These are phyloP conservation scores for Scelioninae gen. 1 DNA, from an alignment of 2,888 invertebrate species.

Conservation along the genomic window DNA sequence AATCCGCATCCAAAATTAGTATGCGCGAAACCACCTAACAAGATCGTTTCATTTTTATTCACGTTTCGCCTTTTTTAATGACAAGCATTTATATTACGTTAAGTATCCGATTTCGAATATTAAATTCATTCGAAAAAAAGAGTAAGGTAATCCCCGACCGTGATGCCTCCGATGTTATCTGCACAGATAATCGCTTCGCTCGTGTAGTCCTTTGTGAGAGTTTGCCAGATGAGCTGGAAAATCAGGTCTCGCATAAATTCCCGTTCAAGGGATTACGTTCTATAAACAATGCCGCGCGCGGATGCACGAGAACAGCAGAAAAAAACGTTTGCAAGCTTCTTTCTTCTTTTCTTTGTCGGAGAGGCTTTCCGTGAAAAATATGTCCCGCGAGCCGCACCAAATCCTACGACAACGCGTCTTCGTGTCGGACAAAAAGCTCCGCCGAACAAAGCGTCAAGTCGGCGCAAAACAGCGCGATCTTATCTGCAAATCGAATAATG, in stretches of 20 bases:
- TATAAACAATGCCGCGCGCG: slow-evolving; percentile 75
- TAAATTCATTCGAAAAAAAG: slow-evolving; percentile 52
- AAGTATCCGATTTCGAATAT: slow-evolving; percentile 68
- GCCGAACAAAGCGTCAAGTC: slow-evolving; percentile 23
- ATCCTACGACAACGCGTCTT: slow-evolving; percentile 45
- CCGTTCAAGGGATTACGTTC: slow-evolving; percentile 73
- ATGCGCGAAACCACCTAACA: slow-evolving; percentile 66
- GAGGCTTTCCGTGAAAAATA: slow-evolving; percentile 52
- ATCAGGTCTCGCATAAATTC: slow-evolving; percentile 77
- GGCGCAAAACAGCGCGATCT: slow-evolving; percentile 35
- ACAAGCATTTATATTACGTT: slow-evolving; percentile 70
- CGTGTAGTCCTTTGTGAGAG: slow-evolving; percentile 62
- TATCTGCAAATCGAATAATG: slow-evolving; percentile 40
- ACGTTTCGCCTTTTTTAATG: slow-evolving; percentile 66
- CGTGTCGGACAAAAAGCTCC: slow-evolving; percentile 18
- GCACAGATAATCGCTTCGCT: slow-evolving; percentile 60
- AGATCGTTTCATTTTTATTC: slow-evolving; percentile 68
- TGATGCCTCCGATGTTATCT: slow-evolving; percentile 58
- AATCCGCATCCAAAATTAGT: slow-evolving; percentile 62
- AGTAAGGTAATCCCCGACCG: slow-evolving; percentile 48
- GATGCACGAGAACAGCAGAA: slow-evolving; percentile 10
- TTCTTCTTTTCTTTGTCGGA: slow-evolving; percentile 64
- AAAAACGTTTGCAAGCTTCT: slow-evolving; percentile 14
- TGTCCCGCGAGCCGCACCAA: slow-evolving; percentile 53
- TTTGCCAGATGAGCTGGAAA: slow-evolving; percentile 75